phyloP scores from a whole-genome alignment of 2,888 invertebrate genomes.

The Tholera decimalis region DNA sequence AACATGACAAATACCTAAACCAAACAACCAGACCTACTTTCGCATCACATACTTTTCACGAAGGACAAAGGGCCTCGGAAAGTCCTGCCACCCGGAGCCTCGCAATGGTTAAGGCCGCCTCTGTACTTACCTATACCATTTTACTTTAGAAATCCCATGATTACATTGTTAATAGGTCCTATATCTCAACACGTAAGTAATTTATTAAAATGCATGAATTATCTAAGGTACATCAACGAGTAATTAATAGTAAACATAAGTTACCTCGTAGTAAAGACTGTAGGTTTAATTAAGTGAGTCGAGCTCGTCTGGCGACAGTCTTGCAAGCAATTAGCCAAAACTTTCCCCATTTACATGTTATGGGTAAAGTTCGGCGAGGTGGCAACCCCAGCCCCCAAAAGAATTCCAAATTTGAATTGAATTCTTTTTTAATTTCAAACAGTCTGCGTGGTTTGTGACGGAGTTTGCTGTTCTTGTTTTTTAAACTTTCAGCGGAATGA shows the following conservation, averaged over 20 bases:
- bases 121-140: no score
- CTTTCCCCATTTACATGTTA: slow-evolving; percentile 89
- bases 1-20: no score
- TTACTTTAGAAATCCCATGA: neutral
- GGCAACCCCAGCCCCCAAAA: slow-evolving; percentile 69
- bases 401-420: slow-evolving; percentile 76
- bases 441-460: slow-evolving; percentile 67
- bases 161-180: neutral
- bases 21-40: no score
- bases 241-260: slow-evolving; percentile 35
- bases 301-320: slow-evolving; percentile 74
- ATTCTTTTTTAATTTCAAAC: slow-evolving; percentile 81
- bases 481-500: slow-evolving; percentile 29
- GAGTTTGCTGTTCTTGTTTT: slow-evolving; percentile 46
- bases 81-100: no score
- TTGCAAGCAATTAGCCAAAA: slow-evolving; percentile 82
- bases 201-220: slow-evolving; percentile 2
- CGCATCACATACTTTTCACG: no score
- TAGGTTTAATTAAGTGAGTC: slow-evolving; percentile 77
- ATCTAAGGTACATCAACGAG: slow-evolving; percentile 13
- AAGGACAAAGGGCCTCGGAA: no score
- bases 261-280: slow-evolving; percentile 68
- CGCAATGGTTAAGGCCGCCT: no score
- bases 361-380: slow-evolving; percentile 81
- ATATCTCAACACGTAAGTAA: neutral